A percentile compares a stretch with the other conserved stretches of the same genome.
phyloP scores from a whole-genome alignment of 2,113 vertebrate species.

The Macquaria ambigua region DNA sequence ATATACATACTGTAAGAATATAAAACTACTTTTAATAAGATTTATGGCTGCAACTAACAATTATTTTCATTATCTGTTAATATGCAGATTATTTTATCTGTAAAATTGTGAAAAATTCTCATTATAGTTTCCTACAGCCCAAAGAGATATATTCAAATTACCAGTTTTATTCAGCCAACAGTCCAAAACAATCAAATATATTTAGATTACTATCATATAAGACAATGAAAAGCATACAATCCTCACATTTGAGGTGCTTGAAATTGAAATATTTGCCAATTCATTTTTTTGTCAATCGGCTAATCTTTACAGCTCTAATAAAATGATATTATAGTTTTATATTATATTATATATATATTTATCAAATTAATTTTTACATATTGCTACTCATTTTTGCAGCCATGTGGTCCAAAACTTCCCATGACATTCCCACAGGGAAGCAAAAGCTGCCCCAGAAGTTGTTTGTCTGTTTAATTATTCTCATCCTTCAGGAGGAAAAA shows the following conservation, averaged over 20 bases:
- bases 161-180: neutral
- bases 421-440: neutral
- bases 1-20: neutral
- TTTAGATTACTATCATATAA: neutral
- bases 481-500: neutral
- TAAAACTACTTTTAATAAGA: neutral
- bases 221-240: neutral
- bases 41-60: neutral
- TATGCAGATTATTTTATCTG: too few species aligned
- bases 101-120: neutral
- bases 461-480: neutral
- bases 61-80: neutral
- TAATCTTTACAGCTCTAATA: too few species aligned
- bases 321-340: too few species aligned
- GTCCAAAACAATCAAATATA: neutral
- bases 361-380: neutral
- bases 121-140: neutral
- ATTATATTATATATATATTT: too few species aligned
- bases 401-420: neutral
- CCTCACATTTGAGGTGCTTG: too few species aligned
- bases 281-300: too few species aligned
- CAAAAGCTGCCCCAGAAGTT: neutral
- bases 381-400: neutral
- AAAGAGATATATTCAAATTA: neutral
- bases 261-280: too few species aligned